Evolutionary conservation across 1,140 invertebrate species (phyloP).

Genomic region (Anastrepha obliqua): DNA sequence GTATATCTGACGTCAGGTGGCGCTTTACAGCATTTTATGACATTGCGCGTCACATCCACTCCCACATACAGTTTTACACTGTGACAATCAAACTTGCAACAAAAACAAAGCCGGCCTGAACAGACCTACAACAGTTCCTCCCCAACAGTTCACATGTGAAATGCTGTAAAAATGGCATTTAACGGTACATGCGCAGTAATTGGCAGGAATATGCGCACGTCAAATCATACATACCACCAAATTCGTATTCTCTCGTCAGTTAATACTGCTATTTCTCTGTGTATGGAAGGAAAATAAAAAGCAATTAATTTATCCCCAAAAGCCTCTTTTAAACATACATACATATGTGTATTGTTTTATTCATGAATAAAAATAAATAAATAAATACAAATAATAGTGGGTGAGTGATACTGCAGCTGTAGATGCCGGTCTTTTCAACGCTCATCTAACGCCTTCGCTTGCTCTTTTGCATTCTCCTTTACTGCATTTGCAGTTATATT

Average conservation of each 20-base stretch:
- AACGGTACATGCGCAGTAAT: conserved; percentile 44
- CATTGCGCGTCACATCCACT: too few species aligned
- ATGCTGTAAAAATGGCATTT: conserved; percentile 32
- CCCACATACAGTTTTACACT: too few species aligned
- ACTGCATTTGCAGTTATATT: background rate
- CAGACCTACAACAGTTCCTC: background rate
- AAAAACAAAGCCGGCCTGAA: background rate
- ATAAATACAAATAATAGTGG: too few species aligned
- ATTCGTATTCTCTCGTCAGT: background rate
- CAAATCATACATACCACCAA: background rate
- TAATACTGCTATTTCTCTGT: background rate
- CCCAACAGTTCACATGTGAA: background rate
- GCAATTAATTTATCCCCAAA: background rate
- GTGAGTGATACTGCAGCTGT: too few species aligned
- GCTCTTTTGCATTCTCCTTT: background rate
- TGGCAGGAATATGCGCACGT: background rate
- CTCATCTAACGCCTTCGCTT: background rate
- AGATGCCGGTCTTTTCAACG: too few species aligned
- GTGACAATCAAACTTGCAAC: background rate
- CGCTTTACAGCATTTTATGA: background rate
- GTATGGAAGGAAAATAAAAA: background rate
- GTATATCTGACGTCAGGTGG: background rate
- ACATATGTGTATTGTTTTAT: too few species aligned
- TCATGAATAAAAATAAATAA: too few species aligned
- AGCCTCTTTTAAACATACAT: too few species aligned